phyloP scores from a whole-genome alignment of 2,113 vertebrate species.

The Oxygymnocypris stewartii region DNA sequence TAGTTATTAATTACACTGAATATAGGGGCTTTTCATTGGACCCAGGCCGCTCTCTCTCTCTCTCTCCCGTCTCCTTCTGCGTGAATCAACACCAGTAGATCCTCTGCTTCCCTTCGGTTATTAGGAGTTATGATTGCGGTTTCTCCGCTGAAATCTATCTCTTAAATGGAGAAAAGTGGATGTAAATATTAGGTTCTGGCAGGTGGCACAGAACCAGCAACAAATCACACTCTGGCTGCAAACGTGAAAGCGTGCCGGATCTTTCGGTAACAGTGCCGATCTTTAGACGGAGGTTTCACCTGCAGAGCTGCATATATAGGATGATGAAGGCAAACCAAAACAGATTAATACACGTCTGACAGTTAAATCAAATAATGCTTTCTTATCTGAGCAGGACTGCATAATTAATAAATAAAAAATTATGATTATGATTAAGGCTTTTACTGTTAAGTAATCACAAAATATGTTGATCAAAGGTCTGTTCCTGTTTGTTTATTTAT shows the following conservation, averaged over 20 bases:
- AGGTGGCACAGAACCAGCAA: slow-evolving; percentile 34
- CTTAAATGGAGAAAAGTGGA: slow-evolving; percentile 45
- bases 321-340: neutral
- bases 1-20: slow-evolving; percentile 60
- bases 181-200: slow-evolving; percentile 42
- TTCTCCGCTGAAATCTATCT: slow-evolving; percentile 46
- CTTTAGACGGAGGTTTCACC: slow-evolving; percentile 13
- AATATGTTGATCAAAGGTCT: neutral
- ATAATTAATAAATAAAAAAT: neutral
- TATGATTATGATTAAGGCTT: neutral
- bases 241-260: slow-evolving; percentile 17
- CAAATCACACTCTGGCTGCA: slow-evolving; percentile 19
- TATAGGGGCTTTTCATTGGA: slow-evolving; percentile 43
- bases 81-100: slow-evolving; percentile 20
- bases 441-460: neutral
- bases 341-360: slow-evolving; percentile 1
- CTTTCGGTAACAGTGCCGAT: slow-evolving; percentile 19
- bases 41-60: slow-evolving; percentile 1
- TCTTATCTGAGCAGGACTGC: neutral
- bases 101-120: slow-evolving; percentile 30
- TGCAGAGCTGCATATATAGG: slow-evolving; percentile 5
- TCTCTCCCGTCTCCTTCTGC: slow-evolving; percentile 5
- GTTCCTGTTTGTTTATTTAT: neutral
- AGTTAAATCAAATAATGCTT: slow-evolving; percentile 21
- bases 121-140: slow-evolving; percentile 36